Conservation (phyloP, 1,140 invertebrate species). For the Saccostrea echinata region DNA sequence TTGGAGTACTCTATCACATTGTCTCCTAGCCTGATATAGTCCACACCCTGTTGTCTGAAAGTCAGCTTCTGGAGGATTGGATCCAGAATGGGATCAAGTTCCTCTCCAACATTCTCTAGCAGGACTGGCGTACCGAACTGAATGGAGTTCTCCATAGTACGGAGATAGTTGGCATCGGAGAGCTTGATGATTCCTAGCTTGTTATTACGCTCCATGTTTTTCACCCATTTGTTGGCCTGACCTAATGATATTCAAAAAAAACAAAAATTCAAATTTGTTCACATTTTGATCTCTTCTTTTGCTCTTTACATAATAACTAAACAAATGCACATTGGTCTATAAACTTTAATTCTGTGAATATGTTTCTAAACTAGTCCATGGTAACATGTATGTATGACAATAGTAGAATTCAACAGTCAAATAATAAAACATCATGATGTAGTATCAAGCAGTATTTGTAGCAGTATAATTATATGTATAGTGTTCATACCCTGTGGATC, state of each 20-base stretch:
- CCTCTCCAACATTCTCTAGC: slow-evolving; percentile 80
- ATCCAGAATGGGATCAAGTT: slow-evolving; percentile 80
- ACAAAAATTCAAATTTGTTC: neutral
- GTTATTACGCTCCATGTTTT: slow-evolving; percentile 88
- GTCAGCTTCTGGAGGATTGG: slow-evolving; percentile 79
- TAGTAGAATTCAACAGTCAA: no score
- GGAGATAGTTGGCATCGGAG: slow-evolving; percentile 78
- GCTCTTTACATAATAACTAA: no score
- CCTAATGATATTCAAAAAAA: slow-evolving; percentile 63
- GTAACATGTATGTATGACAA: no score
- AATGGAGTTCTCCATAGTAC: slow-evolving; percentile 79
- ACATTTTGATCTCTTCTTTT: no score
- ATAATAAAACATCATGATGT: no score
- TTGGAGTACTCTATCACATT: slow-evolving; percentile 79
- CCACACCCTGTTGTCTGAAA: slow-evolving; percentile 79
- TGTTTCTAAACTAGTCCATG: no score
- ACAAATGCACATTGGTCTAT: no score
- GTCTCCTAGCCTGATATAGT: slow-evolving; percentile 79
- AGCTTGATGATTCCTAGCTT: slow-evolving; percentile 78
- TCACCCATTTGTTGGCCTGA: slow-evolving; percentile 89
- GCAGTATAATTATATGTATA: neutral
- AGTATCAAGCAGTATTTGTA: no score
- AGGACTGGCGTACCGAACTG: slow-evolving; percentile 80
- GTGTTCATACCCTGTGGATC: slow-evolving; percentile 78
- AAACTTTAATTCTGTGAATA: no score